Conservation (phyloP, 2,888 invertebrate species). For the Meganola albula region DNA sequence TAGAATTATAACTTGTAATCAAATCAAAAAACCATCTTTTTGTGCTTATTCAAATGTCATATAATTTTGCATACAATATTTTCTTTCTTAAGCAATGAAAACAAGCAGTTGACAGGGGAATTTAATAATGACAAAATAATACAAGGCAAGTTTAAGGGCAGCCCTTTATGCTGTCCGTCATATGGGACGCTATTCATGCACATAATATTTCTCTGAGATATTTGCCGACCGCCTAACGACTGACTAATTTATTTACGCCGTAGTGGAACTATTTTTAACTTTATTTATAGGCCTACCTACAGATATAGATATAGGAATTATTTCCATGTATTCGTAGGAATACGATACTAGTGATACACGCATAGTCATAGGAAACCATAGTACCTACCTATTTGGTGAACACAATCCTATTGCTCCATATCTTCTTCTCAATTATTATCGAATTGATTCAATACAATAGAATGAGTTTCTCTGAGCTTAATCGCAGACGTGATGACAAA, state of each 20-base stretch:
- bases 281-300: conserved; percentile 23
- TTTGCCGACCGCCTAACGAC: conserved; percentile 67
- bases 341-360: too few relatives aligned
- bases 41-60: conserved; percentile 76
- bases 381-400: conserved; percentile 27
- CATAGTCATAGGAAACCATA: too few relatives aligned
- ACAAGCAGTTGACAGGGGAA: conserved; percentile 70
- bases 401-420: conserved; percentile 38
- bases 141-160: conserved; percentile 72
- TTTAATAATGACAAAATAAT: conserved; percentile 79
- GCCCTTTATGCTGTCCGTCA: conserved; percentile 77
- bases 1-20: conserved; percentile 45
- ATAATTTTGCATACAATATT: conserved; percentile 78
- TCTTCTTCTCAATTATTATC: conserved; percentile 56
- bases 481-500: conserved; percentile 73
- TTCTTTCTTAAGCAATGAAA: conserved; percentile 71
- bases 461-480: conserved; percentile 64
- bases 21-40: conserved; percentile 60
- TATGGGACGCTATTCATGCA: conserved; percentile 72
- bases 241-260: conserved; percentile 60
- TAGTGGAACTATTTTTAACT: conserved; percentile 32
- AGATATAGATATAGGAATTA: too few relatives aligned
- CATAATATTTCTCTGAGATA: conserved; percentile 71
- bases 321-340: too few relatives aligned
- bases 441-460: conserved; percentile 70